phyloP scores from a whole-genome alignment of 2,797 vertebrate genomes.

The Malacoctenus gilli region DNA sequence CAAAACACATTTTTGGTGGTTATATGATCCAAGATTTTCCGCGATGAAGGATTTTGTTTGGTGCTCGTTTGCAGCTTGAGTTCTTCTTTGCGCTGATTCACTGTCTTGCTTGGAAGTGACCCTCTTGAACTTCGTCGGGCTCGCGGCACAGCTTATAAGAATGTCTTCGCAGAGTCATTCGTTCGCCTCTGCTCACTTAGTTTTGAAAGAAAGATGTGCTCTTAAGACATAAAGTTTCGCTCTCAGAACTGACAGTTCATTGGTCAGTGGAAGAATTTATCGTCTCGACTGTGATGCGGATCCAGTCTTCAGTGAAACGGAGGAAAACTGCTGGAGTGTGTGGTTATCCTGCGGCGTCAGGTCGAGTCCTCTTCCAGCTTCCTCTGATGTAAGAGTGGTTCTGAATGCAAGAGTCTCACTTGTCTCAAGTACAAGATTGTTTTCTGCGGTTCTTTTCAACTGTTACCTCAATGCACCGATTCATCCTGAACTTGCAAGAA shows the following conservation, averaged over 20 bases:
- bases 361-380: constrained; percentile 43
- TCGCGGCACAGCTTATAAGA: constrained; percentile 23
- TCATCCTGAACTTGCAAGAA: constrained; percentile 57
- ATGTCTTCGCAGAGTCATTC: constrained; percentile 9
- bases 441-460: constrained; percentile 23
- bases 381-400: constrained; percentile 24
- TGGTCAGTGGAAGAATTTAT: constrained; percentile 24
- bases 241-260: constrained; percentile 11
- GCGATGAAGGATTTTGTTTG: constrained; percentile 12
- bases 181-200: constrained; percentile 26
- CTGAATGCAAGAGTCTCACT: constrained; percentile 5
- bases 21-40: constrained; percentile 2
- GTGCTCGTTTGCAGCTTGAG: constrained; percentile 14
- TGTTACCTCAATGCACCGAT: constrained; percentile 53
- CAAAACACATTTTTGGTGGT: constrained; percentile 19
- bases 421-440: constrained; percentile 5
- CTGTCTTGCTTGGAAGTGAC: constrained; percentile 13
- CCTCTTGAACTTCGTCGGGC: constrained; percentile 30
- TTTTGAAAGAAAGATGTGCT: constrained; percentile 17
- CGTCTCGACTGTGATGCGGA: constrained; percentile 23
- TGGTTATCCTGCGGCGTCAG: constrained; percentile 21
- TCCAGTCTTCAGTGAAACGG: constrained; percentile 27
- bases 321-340: neutral
- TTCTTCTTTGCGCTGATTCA: constrained; percentile 30
- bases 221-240: constrained; percentile 13